Evolutionary conservation across 2,113 vertebrate genomes (phyloP).

Genomic region (Paradoxurus hermaphroditus): DNA sequence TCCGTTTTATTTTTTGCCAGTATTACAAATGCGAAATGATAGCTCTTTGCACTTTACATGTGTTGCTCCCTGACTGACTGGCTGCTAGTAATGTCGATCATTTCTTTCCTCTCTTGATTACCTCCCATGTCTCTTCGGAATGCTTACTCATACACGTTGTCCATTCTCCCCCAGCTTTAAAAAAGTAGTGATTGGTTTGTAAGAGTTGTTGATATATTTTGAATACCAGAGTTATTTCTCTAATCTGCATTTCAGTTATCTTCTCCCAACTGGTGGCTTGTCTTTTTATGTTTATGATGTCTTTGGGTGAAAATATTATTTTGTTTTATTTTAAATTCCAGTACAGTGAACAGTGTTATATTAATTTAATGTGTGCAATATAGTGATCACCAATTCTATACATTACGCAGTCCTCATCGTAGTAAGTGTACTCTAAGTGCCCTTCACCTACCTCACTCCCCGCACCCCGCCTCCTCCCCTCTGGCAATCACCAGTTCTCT

Average conservation of each 20-base stretch:
- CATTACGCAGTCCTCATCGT: not conserved
- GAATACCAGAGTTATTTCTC: not conserved
- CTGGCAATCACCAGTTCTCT: not conserved
- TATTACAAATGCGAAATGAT: not conserved
- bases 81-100: not conserved
- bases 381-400: not conserved
- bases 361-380: not conserved
- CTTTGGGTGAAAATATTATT: not conserved
- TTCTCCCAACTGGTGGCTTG: not conserved
- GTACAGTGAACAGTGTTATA: not conserved
- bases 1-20: not conserved
- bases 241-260: not conserved
- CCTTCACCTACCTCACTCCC: not conserved
- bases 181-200: not conserved
- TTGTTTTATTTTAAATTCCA: not conserved
- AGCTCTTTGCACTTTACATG: slow-evolving; percentile 17
- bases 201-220: not conserved
- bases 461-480: not conserved
- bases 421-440: not conserved
- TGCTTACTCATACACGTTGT: not conserved
- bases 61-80: not conserved
- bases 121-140: not conserved
- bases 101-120: not conserved
- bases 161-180: not conserved
- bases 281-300: slow-evolving; percentile 11